These are phyloP conservation scores for Myopa testacea DNA, from an alignment of 2,888 invertebrate species.

Conservation along the genomic window DNA sequence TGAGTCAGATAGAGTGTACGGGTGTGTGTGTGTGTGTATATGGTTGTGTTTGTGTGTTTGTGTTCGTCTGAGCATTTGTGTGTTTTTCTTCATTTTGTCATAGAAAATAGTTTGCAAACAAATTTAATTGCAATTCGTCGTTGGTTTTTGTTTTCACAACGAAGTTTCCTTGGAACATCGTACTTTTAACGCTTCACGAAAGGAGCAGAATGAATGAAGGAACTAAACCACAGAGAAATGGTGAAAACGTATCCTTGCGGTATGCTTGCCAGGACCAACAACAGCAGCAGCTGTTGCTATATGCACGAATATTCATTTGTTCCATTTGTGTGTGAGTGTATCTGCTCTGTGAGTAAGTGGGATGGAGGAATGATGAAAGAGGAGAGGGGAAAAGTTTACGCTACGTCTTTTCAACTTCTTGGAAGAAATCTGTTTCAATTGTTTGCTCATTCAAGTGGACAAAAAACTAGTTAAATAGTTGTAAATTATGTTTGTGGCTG, in stretches of 20 bases:
- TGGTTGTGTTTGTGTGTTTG: too few species aligned
- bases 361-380: too few species aligned
- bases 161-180: neutral
- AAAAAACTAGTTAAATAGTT: slow-evolving; percentile 23
- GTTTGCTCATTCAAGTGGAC: slow-evolving; percentile 15
- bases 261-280: neutral
- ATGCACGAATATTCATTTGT: slow-evolving; percentile 1
- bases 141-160: neutral
- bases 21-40: too few species aligned
- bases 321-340: neutral
- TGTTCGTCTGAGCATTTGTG: neutral
- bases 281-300: neutral
- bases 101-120: slow-evolving; percentile 18
- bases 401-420: slow-evolving; percentile 5
- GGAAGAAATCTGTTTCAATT: slow-evolving; percentile 34
- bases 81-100: slow-evolving; percentile 8
- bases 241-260: neutral
- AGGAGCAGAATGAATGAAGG: slow-evolving; percentile 2
- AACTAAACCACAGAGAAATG: neutral
- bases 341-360: too few species aligned
- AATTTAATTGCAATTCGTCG: slow-evolving; percentile 31
- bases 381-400: slow-evolving; percentile 13
- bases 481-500: slow-evolving; percentile 9
- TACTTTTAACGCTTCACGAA: slow-evolving; percentile 1
- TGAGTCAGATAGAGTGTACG: too few species aligned